phyloP scores from a whole-genome alignment of 2,888 invertebrate species.

The Acholoe squamosa region DNA sequence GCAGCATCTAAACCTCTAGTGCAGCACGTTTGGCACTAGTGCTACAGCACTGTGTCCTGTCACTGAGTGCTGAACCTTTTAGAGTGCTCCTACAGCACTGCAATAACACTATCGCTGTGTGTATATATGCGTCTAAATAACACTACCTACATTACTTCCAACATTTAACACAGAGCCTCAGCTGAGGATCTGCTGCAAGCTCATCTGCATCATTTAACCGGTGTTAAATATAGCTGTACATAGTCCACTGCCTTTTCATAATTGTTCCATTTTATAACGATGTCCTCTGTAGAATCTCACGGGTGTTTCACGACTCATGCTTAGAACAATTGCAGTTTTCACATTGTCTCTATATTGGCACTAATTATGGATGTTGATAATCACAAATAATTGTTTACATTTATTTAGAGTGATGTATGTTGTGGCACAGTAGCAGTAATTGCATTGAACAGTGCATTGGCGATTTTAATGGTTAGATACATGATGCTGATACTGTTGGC shows the following conservation, averaged over 20 bases:
- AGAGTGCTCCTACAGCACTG: neutral
- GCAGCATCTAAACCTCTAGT: too few species aligned
- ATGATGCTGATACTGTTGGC: too few species aligned
- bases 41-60: neutral
- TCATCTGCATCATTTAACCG: neutral
- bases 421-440: too few species aligned
- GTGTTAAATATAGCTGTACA: neutral
- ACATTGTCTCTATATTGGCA: too few species aligned
- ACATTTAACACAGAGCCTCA: neutral
- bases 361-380: too few species aligned
- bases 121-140: neutral
- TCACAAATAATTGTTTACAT: too few species aligned
- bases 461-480: too few species aligned
- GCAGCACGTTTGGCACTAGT: neutral
- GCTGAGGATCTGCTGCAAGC: too few species aligned
- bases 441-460: too few species aligned
- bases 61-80: neutral
- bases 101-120: neutral
- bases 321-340: too few species aligned
- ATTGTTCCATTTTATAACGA: neutral
- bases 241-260: neutral
- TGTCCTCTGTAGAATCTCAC: neutral
- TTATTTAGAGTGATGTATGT: too few species aligned
- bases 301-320: too few species aligned
- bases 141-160: neutral